phyloP scores from a whole-genome alignment of 2,797 vertebrate genomes.

The Sphenopsis melanotis region DNA sequence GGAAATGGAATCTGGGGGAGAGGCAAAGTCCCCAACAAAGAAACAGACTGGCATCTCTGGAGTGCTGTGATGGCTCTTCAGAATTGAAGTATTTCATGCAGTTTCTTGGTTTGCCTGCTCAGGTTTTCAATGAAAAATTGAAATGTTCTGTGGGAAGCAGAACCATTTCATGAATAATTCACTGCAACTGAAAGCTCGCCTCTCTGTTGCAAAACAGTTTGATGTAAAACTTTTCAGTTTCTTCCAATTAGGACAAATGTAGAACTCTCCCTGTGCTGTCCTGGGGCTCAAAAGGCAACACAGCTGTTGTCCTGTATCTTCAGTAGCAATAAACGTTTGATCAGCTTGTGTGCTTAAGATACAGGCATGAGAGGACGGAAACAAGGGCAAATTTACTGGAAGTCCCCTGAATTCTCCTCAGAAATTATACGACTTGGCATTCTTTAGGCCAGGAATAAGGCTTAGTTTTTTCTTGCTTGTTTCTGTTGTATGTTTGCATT shows the following conservation, averaged over 20 bases:
- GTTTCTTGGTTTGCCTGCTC: not conserved
- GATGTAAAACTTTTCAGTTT: not conserved
- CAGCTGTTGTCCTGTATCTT: not conserved
- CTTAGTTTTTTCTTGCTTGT: not conserved
- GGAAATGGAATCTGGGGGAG: not conserved
- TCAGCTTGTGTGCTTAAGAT: not conserved
- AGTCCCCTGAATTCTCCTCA: not conserved
- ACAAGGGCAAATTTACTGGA: not conserved
- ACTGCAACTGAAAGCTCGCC: not conserved
- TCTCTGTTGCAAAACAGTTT: not conserved
- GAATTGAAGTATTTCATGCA: not conserved
- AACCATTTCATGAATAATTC: conserved; percentile 32
- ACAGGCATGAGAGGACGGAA: not conserved
- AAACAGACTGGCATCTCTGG: fast-evolving
- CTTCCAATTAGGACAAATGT: not conserved
- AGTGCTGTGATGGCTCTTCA: not conserved
- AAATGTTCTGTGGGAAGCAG: not conserved
- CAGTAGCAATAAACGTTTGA: not conserved
- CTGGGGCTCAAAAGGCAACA: not conserved
- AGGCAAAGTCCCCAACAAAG: not conserved
- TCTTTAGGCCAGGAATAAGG: not conserved
- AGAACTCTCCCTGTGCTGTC: not conserved
- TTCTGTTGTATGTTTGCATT: not conserved
- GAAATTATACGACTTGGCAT: not conserved
- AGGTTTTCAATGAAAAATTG: conserved; percentile 18